Evolutionary conservation across 37 sponge, comb jelly and placozoan species (phyloP), one percentile per base, ranked within the genome.

Genomic region (Petrosia ficiformis): DNA sequence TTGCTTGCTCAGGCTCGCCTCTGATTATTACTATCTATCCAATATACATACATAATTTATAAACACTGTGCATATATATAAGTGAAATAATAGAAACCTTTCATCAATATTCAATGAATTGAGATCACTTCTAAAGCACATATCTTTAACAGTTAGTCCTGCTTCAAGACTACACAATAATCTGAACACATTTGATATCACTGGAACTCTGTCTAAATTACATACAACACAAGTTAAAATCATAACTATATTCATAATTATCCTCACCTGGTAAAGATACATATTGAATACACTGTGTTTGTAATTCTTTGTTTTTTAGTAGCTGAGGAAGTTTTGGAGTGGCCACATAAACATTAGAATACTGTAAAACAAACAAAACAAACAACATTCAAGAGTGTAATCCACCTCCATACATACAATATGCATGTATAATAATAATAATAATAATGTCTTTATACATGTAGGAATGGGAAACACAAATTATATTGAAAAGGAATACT

Each of bases 121-220:
- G 22, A 75, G 79, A 34, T 92, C 93, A 61, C 68, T 65, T 28
- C 85, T 66, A 24, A 70, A 34, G 35, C 93, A 92, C 16, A 87
- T 73, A 43, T 92, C 93, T 67, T 75, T 80, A n/a, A 92, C 82
- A 58, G 86, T 92, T 48, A 85, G 42, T 0, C 93, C 93, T 4
- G 84, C 80, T 31, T 83, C 88, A 26, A 92, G 71, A 72, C 81
- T 77, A 39, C 93, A 92, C 72, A 84, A 84, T 43, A 92, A 54
- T 5, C 78, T 42, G 44, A 92, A 92, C 16, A 92, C 86, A 75
- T 88, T 79, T 43, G 73, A 26, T 22, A 88, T 54, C 38, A 39
- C 42, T 3, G 91, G 77, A 31, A 54, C 68, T 19, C 29, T 16
- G 2, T 80, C 89, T 89, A 66, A 30, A 24, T 1, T 2, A 36